Base-by-base conservation (phyloP, 2,888 invertebrate species). In the Hemaris fuciformis region DNA sequence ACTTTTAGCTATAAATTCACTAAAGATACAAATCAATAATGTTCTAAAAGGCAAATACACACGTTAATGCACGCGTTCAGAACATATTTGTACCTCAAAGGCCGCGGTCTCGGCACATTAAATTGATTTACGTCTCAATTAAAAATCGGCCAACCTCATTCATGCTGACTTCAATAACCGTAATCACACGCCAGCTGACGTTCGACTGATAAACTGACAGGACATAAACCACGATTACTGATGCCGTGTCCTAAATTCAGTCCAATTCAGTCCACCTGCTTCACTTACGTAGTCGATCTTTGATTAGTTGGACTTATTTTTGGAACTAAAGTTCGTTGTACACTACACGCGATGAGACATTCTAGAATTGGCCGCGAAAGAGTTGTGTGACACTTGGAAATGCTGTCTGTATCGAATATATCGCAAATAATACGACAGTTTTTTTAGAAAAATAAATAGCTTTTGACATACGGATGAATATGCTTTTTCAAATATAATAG, bases 261-360 rank as follows among this genome's bases (percentile, higher is more conserved):
- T 18, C 31, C 31, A 31, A 10, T 18, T 31, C 27, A 25, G 31
- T 25, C 38, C 38, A 46, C 23, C 38, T 57, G n/a, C 7, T n/a
- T 15, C 58, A 59, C 27, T 58, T 59, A 27, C 27, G 15, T 38
- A 27, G 58, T 42, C 25, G 27, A 8, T 43, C 58, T 43, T 27
- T 59, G 58, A 59, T 59, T 59, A 59, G 43, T 5, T 58, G 42
- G 27, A 20, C 23, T 43, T 59, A 59, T 59, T 59, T 43, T 59
- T 18, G 58, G 42, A 42, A 18, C 18, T 43, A 43, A 53, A 31
- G 53, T 31, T 31, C 53, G 53, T 53, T 53, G 53, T 53, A 53
- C 31, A 53, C 53, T n/a, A 42, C 41, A n/a, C 20, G 13, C 22
- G 53, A 53, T 31, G 31, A 53, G 31, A 53, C 27, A 46, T 25